A percentile compares a stretch with the other conserved stretches of the same genome.
These are phyloP conservation scores for Nautilus pompilius DNA, from an alignment of 1,140 invertebrate species.

Conservation along the genomic window DNA sequence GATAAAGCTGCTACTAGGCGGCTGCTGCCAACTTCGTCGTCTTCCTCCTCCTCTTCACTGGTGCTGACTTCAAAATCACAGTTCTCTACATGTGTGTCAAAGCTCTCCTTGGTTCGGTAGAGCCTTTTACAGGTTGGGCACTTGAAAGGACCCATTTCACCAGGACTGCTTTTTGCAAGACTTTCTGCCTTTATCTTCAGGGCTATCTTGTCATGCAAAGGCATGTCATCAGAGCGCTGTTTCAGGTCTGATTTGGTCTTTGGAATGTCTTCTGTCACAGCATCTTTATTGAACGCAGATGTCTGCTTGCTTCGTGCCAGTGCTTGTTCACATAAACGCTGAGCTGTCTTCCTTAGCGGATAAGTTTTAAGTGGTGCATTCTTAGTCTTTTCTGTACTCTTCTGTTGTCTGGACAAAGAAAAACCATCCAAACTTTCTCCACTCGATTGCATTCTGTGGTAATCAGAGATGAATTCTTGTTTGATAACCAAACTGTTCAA, in stretches of 20 bases:
- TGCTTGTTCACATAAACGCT: slow-evolving; percentile 3
- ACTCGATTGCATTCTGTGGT: no score
- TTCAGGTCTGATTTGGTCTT: no score
- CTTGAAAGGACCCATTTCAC: slow-evolving; percentile 68
- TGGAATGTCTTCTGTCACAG: not conserved
- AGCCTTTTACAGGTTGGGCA: slow-evolving; percentile 84
- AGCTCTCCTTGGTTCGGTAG: slow-evolving; percentile 83
- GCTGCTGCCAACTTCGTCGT: slow-evolving; percentile 4
- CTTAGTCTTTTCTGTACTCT: not conserved
- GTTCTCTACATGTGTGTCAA: slow-evolving; percentile 73
- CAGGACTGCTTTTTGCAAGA: slow-evolving; percentile 41
- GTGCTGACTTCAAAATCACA: slow-evolving; percentile 63
- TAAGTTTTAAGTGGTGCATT: slow-evolving; percentile 18
- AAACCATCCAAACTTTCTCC: no score
- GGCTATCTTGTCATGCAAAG: slow-evolving; percentile 40
- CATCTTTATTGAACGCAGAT: not conserved
- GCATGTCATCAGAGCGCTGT: slow-evolving; percentile 10
- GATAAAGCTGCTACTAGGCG: no score
- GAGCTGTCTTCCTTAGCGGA: slow-evolving; percentile 17
- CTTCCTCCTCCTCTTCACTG: slow-evolving; percentile 45
- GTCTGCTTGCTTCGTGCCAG: not conserved
- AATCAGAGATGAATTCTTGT: no score
- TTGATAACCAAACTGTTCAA: no score
- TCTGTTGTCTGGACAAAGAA: no score
- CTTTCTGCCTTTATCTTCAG: slow-evolving; percentile 49